These are phyloP conservation scores for Neogale vison DNA, from an alignment of 2,113 vertebrate species.

Conservation along the genomic window DNA sequence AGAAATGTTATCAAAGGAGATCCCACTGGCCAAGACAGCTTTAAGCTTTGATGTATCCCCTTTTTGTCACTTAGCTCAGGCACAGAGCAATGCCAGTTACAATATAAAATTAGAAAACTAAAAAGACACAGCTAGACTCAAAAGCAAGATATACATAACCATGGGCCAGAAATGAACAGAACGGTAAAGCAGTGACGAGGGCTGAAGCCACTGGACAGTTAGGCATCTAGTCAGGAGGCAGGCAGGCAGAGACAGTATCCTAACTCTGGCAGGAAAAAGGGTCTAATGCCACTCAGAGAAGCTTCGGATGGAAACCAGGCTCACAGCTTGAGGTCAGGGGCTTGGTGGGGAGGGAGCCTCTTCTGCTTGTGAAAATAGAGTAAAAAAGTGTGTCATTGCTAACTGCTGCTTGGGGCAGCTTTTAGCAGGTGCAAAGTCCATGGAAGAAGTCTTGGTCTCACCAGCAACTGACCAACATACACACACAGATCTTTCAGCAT, in stretches of 20 bases:
- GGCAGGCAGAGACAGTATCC: not conserved
- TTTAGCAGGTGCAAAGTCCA: not conserved
- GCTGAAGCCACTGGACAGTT: not conserved
- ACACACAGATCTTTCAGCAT: too few species aligned
- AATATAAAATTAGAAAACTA: not conserved
- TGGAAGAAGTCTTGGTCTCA: not conserved
- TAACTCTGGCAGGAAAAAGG: not conserved
- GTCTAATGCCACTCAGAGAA: not conserved
- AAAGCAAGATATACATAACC: not conserved
- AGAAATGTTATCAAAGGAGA: not conserved
- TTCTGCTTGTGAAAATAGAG: not conserved
- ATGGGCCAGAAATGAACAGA: not conserved
- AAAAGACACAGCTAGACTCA: not conserved
- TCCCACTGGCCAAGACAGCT: not conserved
- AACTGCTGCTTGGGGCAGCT: not conserved
- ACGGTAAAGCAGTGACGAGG: not conserved
- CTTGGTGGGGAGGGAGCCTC: not conserved
- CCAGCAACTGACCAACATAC: not conserved
- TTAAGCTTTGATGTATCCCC: not conserved
- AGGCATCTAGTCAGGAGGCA: not conserved
- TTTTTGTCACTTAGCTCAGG: not conserved
- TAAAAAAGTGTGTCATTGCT: not conserved
- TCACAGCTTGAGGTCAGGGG: not conserved
- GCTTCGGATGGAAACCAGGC: too few species aligned
- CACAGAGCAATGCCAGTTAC: not conserved